Base-by-base conservation (phyloP, 2,797 vertebrate species). In the Sebastes diaconus region DNA sequence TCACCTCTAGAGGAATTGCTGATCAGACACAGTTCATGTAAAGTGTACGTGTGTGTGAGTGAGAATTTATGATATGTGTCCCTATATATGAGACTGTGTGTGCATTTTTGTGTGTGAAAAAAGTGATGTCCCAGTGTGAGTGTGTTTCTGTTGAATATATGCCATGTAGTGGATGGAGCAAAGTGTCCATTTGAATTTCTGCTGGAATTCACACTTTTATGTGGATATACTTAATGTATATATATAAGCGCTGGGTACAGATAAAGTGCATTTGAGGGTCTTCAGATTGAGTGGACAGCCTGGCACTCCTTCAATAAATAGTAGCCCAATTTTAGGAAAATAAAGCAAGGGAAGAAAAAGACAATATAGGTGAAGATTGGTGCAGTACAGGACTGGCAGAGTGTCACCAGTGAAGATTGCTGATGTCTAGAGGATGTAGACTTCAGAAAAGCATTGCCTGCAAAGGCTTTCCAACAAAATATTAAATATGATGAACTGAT, bases 1-100 rank as follows among this genome's bases (percentile, higher is more conserved):
- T 94, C 92, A 93, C 93, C 94, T 94, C 93, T 81, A 86, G 83
- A 92, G 79, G 86, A 94, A 93, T 86, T 83, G 94, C 93, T 94
- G 93, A 95, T 94, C 87, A 93, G 91, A 93, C 90, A 92, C 90
- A 93, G 90, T 93, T 93, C 90, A 90, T 65, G 87, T 88, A 77
- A 90, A 92, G 89, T 89, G 87, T 89, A 75, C 11, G 84, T 75
- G 86, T 75, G 84, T 83, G 80, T 75, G 77, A 85, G 84, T 24
- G 77, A 65, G 68, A 81, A 92, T 93, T 93, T 93, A 93, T 92
- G 88, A 77, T 63, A 77, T 84, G 80, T 87, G 85, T 87, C 88
- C 68, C 34, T 39, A 58, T 72, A 86, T 87, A 79, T 65, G 73
- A 39, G 55, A 22, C 55, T 29, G 61, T 39, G 74, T 60, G 64